Evolutionary conservation across 2,888 invertebrate species (phyloP), one percentile per base, ranked within the genome.

Genomic region (Eretmocerus hayati): DNA sequence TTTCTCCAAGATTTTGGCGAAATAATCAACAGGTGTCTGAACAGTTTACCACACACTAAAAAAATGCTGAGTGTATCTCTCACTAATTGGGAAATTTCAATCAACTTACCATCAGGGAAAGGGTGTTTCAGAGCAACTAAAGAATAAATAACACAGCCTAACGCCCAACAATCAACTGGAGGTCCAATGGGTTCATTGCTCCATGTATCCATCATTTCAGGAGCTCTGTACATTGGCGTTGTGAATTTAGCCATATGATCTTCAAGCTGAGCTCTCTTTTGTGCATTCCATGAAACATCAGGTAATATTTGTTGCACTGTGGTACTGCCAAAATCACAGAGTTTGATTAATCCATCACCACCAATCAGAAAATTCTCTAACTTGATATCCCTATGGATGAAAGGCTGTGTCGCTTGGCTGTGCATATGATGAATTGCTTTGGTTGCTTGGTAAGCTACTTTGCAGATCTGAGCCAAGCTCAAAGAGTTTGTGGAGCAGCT

Each of bases 201-300:
- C 89, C 97, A 99, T 4, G 95, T 90, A 68, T 97, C 96, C 55
- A 97, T 78, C 86, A 97, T 94, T 78, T 99, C 99, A 23, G 99
- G 99, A 1, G 97, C 90, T 67, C 99, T 80, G 73, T 99, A 99
- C 97, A 90, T 90, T 1, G 91, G 91, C 9, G 91, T 91, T 19
- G 91, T 90, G 62, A 81, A 84, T 63, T 80, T 80, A 37, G 85
- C 84, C 76, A 88, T 74, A 80, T 86, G 91, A 79, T 97, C 97
- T 75, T 96, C 96, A 51, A 96, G 78, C 65, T 86, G 80, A 58
- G 90, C 85, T 62, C 95, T 80, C 74, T 90, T 90, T 67, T 90
- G 87, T 32, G 92, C 91, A 63, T 87, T 87, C 97, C 97, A 97
- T 37, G 85, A 84, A 20, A 85, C 79, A 71, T 93, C 90, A 9